A percentile compares a stretch with the other conserved stretches of the same genome.
phyloP scores from a whole-genome alignment of 2,113 vertebrate species.

The Neolamprologus variostigma region DNA sequence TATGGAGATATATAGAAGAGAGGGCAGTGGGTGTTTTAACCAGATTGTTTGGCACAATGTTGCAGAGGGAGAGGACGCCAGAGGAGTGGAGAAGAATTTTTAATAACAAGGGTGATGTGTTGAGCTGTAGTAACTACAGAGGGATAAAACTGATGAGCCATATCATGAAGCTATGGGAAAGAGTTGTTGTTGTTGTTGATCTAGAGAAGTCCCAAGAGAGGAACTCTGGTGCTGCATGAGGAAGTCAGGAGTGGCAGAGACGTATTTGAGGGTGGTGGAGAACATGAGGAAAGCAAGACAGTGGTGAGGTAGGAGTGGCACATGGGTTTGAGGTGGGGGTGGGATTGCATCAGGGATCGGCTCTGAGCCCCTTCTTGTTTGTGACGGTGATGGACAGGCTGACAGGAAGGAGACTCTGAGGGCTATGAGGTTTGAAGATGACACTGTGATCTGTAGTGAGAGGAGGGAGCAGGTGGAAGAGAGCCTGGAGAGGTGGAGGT shows the following conservation, averaged over 20 bases:
- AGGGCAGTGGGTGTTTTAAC: neutral
- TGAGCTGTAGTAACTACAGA: neutral
- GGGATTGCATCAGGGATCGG: neutral
- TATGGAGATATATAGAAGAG: neutral
- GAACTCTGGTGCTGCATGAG: neutral
- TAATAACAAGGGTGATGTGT: neutral
- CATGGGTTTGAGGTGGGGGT: neutral
- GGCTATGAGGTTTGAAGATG: neutral
- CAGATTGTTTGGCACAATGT: neutral
- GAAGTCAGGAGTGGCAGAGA: neutral
- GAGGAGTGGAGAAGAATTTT: neutral
- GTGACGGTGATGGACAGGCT: neutral
- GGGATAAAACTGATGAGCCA: neutral
- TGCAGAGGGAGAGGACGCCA: fast-evolving
- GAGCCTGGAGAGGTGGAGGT: neutral
- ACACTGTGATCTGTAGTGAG: neutral
- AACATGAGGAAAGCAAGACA: neutral
- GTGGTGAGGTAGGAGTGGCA: neutral
- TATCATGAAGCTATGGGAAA: neutral
- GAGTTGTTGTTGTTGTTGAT: neutral
- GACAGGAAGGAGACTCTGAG: neutral
- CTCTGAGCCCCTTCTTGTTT: neutral
- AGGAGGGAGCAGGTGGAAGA: neutral
- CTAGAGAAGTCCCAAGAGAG: neutral
- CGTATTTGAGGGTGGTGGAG: neutral